Evolutionary conservation across 64 coral and sea anemone species (phyloP).

Genomic region (Anthopleura sola): DNA sequence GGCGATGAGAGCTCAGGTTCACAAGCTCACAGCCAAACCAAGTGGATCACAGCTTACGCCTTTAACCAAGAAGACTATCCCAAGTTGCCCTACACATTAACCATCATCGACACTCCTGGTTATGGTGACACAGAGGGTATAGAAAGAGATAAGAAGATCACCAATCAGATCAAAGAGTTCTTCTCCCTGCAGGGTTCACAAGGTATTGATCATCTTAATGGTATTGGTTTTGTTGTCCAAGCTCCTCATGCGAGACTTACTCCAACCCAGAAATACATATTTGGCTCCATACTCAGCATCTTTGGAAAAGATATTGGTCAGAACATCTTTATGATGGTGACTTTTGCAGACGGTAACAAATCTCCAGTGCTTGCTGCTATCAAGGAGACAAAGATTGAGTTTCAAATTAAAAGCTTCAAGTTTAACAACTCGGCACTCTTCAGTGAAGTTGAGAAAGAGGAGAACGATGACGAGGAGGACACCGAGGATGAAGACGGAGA

Average conservation of each 20-base stretch:
- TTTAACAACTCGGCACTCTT: constrained; percentile 42
- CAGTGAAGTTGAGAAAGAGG: neutral
- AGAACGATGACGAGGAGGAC: too few species aligned
- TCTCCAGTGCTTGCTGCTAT: constrained; percentile 34
- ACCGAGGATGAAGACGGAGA: too few species aligned
- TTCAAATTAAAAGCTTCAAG: constrained; percentile 17
- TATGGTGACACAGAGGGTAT: constrained; percentile 28
- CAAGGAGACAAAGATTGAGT: neutral
- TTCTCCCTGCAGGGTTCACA: constrained; percentile 1
- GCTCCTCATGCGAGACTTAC: constrained; percentile 20
- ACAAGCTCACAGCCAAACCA: constrained; percentile 20
- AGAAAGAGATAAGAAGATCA: constrained; percentile 25
- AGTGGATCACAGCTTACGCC: constrained; percentile 39
- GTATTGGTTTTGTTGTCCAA: constrained; percentile 37
- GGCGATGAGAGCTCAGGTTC: neutral
- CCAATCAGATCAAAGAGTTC: constrained; percentile 30
- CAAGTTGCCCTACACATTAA: constrained; percentile 12
- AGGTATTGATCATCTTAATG: constrained; percentile 36
- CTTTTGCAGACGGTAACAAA: constrained; percentile 40
- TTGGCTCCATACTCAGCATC: constrained; percentile 38
- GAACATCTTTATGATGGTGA: constrained; percentile 55
- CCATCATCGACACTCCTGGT: constrained; percentile 33
- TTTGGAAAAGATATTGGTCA: constrained; percentile 37
- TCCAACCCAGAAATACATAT: constrained; percentile 32
- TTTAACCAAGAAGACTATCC: neutral